Percentiles rank a stretch among this genome's conserved stretches.
Evolutionary conservation across 2,797 vertebrate species (phyloP).

Genomic region (Naso thynnoides): DNA sequence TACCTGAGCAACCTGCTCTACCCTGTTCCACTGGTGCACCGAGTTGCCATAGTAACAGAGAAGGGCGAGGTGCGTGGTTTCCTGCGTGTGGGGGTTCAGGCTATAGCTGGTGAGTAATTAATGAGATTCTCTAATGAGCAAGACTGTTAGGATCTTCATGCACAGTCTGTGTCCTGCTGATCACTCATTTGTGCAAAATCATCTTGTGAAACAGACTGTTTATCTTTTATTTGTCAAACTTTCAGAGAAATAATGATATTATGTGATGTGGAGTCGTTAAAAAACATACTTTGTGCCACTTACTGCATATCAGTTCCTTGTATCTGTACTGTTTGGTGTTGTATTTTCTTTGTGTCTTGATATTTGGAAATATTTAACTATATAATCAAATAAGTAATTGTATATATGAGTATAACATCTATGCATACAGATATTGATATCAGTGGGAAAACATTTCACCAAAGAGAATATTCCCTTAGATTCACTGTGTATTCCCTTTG

Average conservation of each 20-base stretch:
- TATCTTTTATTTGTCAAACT: background rate
- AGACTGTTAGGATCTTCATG: background rate
- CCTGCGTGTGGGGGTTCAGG: conserved; percentile 96
- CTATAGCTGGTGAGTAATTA: conserved; percentile 93
- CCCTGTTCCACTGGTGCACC: conserved; percentile 96
- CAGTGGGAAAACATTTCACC: background rate
- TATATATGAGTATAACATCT: background rate
- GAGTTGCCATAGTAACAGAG: conserved; percentile 96
- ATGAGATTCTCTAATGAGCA: conserved; percentile 47
- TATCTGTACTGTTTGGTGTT: background rate
- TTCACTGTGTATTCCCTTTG: conserved; percentile 35
- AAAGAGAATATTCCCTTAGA: conserved; percentile 36
- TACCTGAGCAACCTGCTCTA: conserved; percentile 99
- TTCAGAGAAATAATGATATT: background rate
- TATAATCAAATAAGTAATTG: background rate
- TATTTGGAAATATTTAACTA: background rate
- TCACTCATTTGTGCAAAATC: background rate
- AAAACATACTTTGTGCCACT: background rate
- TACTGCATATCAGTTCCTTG: background rate
- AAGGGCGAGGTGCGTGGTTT: conserved; percentile 97
- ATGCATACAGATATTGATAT: conserved; percentile 22
- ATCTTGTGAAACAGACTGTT: background rate
- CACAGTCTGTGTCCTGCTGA: conserved; percentile 17
- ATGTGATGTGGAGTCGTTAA: background rate
- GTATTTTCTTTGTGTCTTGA: background rate